A percentile compares a stretch with the other conserved stretches of the same genome.
These are phyloP conservation scores for Squalus acanthias DNA, from an alignment of 2,797 vertebrate genomes.

Conservation along the genomic window DNA sequence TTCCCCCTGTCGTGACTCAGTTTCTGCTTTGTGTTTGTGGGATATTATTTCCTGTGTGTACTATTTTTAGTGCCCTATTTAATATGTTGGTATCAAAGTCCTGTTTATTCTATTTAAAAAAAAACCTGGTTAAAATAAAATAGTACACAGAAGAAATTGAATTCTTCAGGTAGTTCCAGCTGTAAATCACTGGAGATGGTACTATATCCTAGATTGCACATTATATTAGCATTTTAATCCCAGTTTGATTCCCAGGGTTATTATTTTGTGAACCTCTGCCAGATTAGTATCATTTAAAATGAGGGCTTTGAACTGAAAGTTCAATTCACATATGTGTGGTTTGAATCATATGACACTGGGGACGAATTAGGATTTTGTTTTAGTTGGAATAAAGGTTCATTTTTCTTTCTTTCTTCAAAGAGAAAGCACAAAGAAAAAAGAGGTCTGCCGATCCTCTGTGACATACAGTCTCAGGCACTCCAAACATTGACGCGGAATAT, in stretches of 20 bases:
- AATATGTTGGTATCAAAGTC: background rate
- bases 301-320: background rate
- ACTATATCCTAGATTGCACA: background rate
- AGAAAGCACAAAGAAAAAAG: background rate
- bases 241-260: background rate
- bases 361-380: background rate
- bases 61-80: background rate
- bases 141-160: background rate
- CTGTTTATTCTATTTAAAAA: background rate
- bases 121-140: background rate
- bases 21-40: background rate
- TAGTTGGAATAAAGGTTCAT: background rate
- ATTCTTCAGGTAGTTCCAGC: background rate
- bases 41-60: background rate
- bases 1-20: background rate
- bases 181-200: background rate
- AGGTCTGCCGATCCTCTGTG: background rate
- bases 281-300: background rate
- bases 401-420: background rate
- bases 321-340: background rate
- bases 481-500: background rate
- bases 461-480: background rate
- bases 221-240: background rate
- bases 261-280: background rate
- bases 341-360: background rate